Percentiles rank a stretch among this genome's conserved stretches.
Evolutionary conservation across 2,113 vertebrate species (phyloP).

Genomic region (Lethenteron reissneri): DNA sequence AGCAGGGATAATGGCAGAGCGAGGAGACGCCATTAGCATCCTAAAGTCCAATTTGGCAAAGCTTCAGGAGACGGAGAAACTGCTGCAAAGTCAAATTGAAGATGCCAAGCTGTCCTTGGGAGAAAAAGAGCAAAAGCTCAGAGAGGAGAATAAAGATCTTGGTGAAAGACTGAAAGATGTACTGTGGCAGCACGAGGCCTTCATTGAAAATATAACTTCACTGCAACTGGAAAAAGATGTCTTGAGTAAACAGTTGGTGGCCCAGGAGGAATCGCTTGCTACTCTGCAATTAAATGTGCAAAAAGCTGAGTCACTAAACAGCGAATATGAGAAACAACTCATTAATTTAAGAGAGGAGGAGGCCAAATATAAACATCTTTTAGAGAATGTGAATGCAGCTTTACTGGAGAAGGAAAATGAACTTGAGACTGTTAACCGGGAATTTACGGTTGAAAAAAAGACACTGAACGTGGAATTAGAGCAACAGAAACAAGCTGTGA

Average conservation of each 20-base stretch:
- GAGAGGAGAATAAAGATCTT: conserved; percentile 27
- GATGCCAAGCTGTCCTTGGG: conserved; percentile 20
- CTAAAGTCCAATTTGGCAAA: conserved; percentile 23
- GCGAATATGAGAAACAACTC: conserved; percentile 31
- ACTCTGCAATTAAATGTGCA: conserved; percentile 28
- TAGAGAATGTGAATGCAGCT: conserved; percentile 25
- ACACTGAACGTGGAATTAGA: conserved; percentile 22
- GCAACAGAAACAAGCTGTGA: conserved; percentile 20
- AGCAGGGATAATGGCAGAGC: conserved; percentile 21
- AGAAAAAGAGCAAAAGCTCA: conserved; percentile 27
- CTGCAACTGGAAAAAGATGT: conserved; percentile 28
- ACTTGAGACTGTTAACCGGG: conserved; percentile 18
- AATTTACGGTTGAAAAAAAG: conserved; percentile 22
- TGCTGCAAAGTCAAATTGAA: conserved; percentile 23
- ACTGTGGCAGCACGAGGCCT: conserved; percentile 20
- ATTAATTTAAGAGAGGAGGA: conserved; percentile 25
- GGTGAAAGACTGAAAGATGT: conserved; percentile 33
- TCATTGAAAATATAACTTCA: conserved; percentile 24
- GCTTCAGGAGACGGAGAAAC: conserved; percentile 32
- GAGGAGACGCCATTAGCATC: conserved; percentile 19
- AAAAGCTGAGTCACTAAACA: conserved; percentile 26
- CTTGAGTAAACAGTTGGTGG: conserved; percentile 26
- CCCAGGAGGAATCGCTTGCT: conserved; percentile 19
- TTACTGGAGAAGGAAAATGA: conserved; percentile 21
- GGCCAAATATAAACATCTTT: conserved; percentile 23